phyloP scores from a whole-genome alignment of 2,113 vertebrate species.

The Oncorhynchus gorbuscha region DNA sequence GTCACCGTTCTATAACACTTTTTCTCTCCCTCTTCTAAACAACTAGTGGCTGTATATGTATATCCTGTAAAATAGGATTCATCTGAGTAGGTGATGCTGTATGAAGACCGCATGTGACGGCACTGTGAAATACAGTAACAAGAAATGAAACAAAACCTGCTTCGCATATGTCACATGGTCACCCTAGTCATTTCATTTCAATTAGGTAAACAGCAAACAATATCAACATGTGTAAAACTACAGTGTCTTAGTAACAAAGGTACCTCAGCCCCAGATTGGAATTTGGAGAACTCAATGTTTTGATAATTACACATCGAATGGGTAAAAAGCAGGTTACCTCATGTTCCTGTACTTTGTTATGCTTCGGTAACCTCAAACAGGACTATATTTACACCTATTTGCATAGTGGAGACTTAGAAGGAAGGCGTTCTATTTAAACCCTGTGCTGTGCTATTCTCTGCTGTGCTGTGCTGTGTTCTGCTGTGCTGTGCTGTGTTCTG shows the following conservation, averaged over 20 bases:
- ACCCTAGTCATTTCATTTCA: neutral
- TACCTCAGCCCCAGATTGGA: neutral
- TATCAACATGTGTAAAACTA: neutral
- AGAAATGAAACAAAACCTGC: neutral
- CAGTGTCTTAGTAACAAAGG: neutral
- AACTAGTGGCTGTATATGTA: slow-evolving; percentile 1
- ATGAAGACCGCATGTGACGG: neutral
- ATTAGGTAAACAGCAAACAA: neutral
- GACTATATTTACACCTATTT: neutral
- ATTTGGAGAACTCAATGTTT: neutral
- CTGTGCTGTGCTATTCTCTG: neutral
- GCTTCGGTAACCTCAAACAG: neutral
- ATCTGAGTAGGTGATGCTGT: neutral
- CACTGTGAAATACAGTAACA: neutral
- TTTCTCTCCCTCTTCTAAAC: neutral
- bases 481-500: no score
- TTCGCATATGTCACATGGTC: neutral
- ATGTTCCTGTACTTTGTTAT: neutral
- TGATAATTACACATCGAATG: neutral
- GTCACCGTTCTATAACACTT: neutral
- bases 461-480: no score
- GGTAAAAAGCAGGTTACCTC: neutral
- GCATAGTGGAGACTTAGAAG: neutral
- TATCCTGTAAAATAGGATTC: neutral
- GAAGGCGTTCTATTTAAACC: neutral